These are phyloP conservation scores for Theristicus caerulescens DNA, from an alignment of 2,113 vertebrate species.

Conservation along the genomic window DNA sequence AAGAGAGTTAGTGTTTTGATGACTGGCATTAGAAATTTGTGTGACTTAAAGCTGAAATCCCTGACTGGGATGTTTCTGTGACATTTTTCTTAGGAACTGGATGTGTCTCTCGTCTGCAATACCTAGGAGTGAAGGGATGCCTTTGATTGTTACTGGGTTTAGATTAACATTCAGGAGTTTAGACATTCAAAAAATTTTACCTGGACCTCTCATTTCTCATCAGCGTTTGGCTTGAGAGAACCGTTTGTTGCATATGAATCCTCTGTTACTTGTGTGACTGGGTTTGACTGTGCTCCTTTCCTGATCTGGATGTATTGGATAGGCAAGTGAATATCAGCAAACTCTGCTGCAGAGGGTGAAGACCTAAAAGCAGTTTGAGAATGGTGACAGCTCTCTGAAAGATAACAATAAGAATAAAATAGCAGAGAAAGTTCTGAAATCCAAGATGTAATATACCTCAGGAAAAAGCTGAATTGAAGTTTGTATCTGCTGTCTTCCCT, in stretches of 20 bases:
- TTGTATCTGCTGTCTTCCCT: not conserved
- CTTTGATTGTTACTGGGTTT: not conserved
- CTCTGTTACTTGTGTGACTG: fast-evolving
- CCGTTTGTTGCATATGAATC: not conserved
- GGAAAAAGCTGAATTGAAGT: not conserved
- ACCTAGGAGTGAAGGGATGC: not conserved
- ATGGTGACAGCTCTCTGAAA: not conserved
- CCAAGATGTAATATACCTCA: not conserved
- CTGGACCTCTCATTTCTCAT: not conserved
- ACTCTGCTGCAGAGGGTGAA: not conserved
- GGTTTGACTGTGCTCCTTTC: not conserved
- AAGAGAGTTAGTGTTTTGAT: not conserved
- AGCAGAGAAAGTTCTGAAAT: not conserved
- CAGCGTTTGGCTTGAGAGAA: not conserved
- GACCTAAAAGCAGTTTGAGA: not conserved
- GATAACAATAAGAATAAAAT: not conserved
- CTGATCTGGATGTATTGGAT: not conserved
- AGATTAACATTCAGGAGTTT: not conserved
- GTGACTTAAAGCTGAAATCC: not conserved
- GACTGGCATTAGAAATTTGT: not conserved
- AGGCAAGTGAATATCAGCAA: not conserved
- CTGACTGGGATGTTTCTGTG: not conserved
- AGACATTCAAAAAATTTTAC: too few species aligned
- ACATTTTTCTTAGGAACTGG: not conserved
- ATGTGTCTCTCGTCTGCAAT: not conserved